phyloP scores from a whole-genome alignment of 2,888 invertebrate genomes.

The Acrobasis repandana region DNA sequence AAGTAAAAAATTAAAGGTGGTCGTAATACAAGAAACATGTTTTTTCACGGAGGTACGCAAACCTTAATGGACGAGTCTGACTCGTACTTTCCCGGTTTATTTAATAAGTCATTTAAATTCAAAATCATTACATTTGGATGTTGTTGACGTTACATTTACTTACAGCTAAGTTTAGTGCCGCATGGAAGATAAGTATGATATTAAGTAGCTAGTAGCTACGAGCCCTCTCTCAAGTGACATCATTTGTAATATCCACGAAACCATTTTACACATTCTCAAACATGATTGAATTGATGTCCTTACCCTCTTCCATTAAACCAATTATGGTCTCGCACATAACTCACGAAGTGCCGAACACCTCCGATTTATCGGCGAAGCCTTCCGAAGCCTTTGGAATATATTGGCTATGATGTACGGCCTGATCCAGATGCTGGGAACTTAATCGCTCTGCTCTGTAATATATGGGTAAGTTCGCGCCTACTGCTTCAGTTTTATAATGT shows the following conservation, averaged over 20 bases:
- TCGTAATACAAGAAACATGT: no score
- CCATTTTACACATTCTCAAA: neutral
- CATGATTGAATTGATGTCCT: slow-evolving; percentile 2
- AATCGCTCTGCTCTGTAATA: neutral
- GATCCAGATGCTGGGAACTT: neutral
- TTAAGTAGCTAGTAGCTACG: no score
- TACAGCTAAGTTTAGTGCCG: no score
- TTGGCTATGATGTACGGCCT: slow-evolving; percentile 9
- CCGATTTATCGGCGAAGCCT: slow-evolving; percentile 10
- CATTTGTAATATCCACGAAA: neutral
- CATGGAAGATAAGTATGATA: no score
- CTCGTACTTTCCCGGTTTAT: no score
- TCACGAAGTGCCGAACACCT: slow-evolving; percentile 18
- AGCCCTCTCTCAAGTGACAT: neutral
- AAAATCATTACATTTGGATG: no score
- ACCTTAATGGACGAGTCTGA: no score
- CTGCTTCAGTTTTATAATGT: no score
- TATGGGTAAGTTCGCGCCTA: neutral
- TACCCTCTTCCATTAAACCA: slow-evolving; percentile 7
- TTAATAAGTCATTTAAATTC: no score
- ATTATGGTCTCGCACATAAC: slow-evolving; percentile 3
- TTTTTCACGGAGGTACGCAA: no score
- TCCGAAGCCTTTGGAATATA: neutral
- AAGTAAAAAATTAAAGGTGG: no score
- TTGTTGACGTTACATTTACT: no score